Percentiles rank a stretch among this genome's conserved stretches.
These are phyloP conservation scores for Aplocera efformata DNA, from an alignment of 2,888 invertebrate species.

Conservation along the genomic window DNA sequence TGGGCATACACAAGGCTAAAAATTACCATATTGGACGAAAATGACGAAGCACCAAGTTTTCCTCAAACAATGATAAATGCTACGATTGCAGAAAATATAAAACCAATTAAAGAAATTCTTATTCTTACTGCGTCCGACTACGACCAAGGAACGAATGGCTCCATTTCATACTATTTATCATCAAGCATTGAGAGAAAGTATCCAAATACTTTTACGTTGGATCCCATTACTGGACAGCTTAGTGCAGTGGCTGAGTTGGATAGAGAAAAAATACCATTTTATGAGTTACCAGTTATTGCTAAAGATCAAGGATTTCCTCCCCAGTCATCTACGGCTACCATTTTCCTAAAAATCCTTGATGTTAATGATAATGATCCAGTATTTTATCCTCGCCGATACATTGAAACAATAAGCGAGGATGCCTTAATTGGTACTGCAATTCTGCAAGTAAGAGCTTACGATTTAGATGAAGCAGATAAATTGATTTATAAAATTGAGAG, in stretches of 20 bases:
- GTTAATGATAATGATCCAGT: conserved; percentile 95
- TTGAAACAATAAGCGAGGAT: conserved; percentile 87
- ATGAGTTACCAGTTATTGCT: conserved; percentile 92
- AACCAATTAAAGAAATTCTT: conserved; percentile 89
- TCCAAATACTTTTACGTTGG: conserved; percentile 91
- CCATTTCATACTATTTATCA: conserved; percentile 90
- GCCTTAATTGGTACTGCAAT: conserved; percentile 83
- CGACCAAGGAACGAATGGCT: conserved; percentile 96
- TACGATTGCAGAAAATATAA: conserved; percentile 89
- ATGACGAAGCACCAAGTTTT: conserved; percentile 95
- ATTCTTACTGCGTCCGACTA: conserved; percentile 93
- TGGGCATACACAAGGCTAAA: conserved; percentile 94
- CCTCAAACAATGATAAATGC: conserved; percentile 87
- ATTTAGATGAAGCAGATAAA: conserved; percentile 94
- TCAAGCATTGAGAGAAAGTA: conserved; percentile 88
- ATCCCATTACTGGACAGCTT: conserved; percentile 91
- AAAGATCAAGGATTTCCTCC: conserved; percentile 95
- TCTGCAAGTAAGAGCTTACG: conserved; percentile 88
- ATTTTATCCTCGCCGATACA: conserved; percentile 94
- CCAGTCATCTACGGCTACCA: conserved; percentile 93
- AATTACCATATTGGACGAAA: conserved; percentile 95
- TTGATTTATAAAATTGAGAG: conserved; percentile 89
- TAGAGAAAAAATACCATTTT: conserved; percentile 88
- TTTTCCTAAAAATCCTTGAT: conserved; percentile 89
- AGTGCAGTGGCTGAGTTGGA: conserved; percentile 89